Conservation (phyloP, 2,113 vertebrate species). For the Podilymbus podiceps region DNA sequence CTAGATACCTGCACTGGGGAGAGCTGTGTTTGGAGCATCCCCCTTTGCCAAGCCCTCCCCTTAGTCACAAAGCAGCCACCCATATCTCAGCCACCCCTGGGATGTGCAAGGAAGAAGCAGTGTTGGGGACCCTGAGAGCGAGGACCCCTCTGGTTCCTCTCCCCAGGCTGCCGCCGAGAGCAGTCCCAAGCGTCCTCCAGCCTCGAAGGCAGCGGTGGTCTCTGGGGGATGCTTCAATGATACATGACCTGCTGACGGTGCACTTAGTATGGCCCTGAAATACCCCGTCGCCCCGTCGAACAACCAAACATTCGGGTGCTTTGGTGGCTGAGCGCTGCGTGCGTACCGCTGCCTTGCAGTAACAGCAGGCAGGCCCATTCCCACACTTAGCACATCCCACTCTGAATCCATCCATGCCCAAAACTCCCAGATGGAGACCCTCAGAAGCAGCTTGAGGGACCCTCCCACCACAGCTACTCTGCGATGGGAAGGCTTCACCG, state of each 20-base stretch:
- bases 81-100: neutral
- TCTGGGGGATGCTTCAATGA: neutral
- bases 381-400: accelerated
- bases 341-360: neutral
- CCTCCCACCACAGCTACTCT: neutral
- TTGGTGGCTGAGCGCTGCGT: neutral
- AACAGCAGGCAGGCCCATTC: accelerated
- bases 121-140: neutral
- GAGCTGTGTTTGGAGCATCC: neutral
- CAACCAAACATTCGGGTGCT: accelerated
- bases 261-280: neutral
- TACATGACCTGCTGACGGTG: neutral
- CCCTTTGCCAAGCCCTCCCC: neutral
- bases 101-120: neutral
- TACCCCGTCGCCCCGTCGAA: neutral
- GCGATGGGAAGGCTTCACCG: neutral
- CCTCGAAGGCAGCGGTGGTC: neutral
- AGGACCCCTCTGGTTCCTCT: neutral
- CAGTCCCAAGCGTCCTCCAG: neutral
- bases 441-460: neutral
- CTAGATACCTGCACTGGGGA: neutral
- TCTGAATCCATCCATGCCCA: neutral
- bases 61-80: neutral
- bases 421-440: neutral
- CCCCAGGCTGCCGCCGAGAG: neutral